Conservation (phyloP, 2,797 vertebrate genomes). For the Dicrostonyx torquatus region DNA sequence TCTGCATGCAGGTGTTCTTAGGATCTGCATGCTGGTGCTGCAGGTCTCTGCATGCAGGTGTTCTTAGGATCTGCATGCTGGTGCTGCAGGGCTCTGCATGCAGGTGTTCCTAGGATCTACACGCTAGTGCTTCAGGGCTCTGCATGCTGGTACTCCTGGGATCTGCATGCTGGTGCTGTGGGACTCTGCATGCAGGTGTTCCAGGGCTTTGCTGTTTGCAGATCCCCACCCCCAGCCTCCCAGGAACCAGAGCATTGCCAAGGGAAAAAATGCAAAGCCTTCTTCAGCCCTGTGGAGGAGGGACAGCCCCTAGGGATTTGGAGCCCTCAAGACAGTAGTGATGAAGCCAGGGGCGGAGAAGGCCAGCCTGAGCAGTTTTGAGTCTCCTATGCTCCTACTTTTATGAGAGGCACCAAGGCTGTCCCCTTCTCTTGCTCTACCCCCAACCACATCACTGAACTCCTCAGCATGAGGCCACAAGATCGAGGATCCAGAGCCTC, state of each 20-base stretch:
- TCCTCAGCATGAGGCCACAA: not conserved
- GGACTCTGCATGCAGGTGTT: not conserved
- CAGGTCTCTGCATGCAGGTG: not conserved
- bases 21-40: not conserved
- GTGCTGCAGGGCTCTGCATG: not conserved
- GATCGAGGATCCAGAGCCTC: not conserved
- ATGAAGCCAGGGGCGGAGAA: not conserved
- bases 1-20: not conserved
- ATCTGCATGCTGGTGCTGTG: not conserved
- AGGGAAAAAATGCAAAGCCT: not conserved
- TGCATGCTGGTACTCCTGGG: not conserved
- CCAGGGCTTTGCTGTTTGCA: not conserved
- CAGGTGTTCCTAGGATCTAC: not conserved
- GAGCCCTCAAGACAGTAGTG: not conserved
- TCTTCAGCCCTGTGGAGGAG: not conserved
- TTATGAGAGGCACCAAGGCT: not conserved
- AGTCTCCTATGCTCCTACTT: not conserved
- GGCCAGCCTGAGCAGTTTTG: not conserved
- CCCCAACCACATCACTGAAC: not conserved
- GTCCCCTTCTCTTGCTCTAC: not conserved
- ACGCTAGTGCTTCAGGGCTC: not conserved
- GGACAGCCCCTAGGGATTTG: not conserved
- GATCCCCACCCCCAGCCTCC: not conserved
- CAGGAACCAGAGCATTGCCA: not conserved
- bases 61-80: no score